Conservation (phyloP, 1,140 invertebrate genomes). For the Drosophila ironensis region DNA sequence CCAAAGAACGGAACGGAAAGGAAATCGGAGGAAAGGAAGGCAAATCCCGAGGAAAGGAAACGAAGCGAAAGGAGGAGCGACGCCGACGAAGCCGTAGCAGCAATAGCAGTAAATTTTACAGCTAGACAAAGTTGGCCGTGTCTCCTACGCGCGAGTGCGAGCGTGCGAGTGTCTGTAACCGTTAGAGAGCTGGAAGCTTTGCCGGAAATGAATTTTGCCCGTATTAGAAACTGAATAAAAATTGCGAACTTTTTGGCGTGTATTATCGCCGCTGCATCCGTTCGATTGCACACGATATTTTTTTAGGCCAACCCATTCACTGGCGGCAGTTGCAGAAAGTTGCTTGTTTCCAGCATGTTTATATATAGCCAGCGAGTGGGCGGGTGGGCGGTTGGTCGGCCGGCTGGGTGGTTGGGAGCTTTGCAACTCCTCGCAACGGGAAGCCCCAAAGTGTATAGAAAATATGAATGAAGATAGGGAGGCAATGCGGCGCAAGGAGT, state of each 20-base stretch:
- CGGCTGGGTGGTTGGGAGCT: conserved; percentile 4
- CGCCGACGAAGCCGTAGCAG: conserved; percentile 30
- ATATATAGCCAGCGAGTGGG: conserved; percentile 40
- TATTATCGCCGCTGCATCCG: conserved; percentile 42
- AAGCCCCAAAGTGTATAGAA: conserved; percentile 70
- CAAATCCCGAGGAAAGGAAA: no score
- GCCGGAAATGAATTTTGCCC: conserved; percentile 69
- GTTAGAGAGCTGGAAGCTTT: conserved; percentile 11
- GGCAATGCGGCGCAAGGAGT: conserved; percentile 16
- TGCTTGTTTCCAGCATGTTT: conserved; percentile 50
- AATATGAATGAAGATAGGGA: conserved; percentile 71
- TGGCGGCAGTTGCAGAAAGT: conserved; percentile 18
- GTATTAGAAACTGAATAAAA: conserved; percentile 51
- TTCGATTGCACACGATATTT: conserved; percentile 12
- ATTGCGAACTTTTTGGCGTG: conserved; percentile 59
- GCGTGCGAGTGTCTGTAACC: conserved; percentile 14
- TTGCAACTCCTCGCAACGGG: conserved; percentile 51
- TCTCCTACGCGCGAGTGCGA: conserved; percentile 8
- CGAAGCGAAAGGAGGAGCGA: conserved; percentile 29
- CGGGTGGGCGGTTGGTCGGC: conserved; percentile 8
- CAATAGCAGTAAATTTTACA: conserved; percentile 65
- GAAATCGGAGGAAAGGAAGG: no score
- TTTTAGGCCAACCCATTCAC: conserved; percentile 46
- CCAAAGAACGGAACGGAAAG: not conserved
- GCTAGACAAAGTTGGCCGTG: conserved; percentile 60